phyloP scores from a whole-genome alignment of 2,888 invertebrate genomes.

The Electrophaes corylata region DNA sequence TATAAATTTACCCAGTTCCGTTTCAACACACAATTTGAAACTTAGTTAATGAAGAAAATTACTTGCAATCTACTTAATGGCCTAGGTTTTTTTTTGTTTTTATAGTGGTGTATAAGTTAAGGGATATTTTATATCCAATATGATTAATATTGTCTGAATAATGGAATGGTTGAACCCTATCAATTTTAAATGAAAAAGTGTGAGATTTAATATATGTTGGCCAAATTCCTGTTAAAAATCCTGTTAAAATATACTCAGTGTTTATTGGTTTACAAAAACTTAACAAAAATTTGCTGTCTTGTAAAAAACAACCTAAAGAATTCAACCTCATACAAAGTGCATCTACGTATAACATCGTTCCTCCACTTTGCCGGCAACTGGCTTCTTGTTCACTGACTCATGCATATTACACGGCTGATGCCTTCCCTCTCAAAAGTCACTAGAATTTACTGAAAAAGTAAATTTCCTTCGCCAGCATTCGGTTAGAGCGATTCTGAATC shows the following conservation, averaged over 20 bases:
- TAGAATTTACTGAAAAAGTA: slow-evolving; percentile 35
- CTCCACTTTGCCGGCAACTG: slow-evolving; percentile 47
- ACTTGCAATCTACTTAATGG: slow-evolving; percentile 56
- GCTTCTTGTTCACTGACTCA: slow-evolving; percentile 57
- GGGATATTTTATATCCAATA: no score
- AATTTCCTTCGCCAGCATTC: slow-evolving; percentile 27
- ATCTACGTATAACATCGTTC: slow-evolving; percentile 24
- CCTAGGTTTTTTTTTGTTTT: slow-evolving; percentile 33
- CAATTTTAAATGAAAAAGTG: no score
- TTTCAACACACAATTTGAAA: slow-evolving; percentile 48
- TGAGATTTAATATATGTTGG: no score
- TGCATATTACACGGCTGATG: slow-evolving; percentile 69
- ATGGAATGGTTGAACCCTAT: not conserved
- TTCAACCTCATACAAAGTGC: slow-evolving; percentile 23
- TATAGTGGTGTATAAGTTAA: no score
- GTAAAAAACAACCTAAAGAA: slow-evolving; percentile 8
- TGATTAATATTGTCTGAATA: no score
- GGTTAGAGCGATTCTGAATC: slow-evolving; percentile 30
- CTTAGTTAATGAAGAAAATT: slow-evolving; percentile 54
- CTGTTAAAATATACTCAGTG: no score
- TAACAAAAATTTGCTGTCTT: not conserved
- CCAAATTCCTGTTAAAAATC: no score
- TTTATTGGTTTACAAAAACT: not conserved
- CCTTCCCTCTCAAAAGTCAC: slow-evolving; percentile 51
- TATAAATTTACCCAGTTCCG: slow-evolving; percentile 46